A percentile compares a stretch with the other conserved stretches of the same genome.
These are phyloP conservation scores for Maccullochella peelii DNA, from an alignment of 2,113 vertebrate species.

Conservation along the genomic window DNA sequence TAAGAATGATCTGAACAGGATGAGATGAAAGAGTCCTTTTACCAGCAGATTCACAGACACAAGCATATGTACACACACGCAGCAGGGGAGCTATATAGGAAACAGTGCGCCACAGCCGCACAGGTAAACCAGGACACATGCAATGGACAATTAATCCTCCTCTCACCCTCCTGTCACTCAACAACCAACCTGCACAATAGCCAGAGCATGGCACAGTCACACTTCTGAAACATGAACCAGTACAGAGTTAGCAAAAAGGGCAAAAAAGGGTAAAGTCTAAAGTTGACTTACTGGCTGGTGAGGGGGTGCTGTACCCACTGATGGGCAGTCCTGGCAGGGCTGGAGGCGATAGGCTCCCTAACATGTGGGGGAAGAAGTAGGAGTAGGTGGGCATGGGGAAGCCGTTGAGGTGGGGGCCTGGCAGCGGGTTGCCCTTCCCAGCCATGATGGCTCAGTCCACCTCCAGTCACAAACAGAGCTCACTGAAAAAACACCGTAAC, in stretches of 20 bases:
- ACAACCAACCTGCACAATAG: constrained; percentile 12
- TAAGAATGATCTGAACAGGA: constrained; percentile 56
- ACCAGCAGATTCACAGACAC: constrained; percentile 37
- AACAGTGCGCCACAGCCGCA: constrained; percentile 14
- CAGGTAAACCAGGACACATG: constrained; percentile 57
- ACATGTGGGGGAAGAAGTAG: constrained; percentile 96
- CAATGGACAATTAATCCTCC: constrained; percentile 34
- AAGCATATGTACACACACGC: constrained; percentile 34
- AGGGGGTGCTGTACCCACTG: constrained; percentile 97
- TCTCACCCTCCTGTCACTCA: constrained; percentile 25
- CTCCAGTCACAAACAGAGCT: constrained; percentile 53
- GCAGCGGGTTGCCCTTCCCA: constrained; percentile 93
- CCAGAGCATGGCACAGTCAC: background rate
- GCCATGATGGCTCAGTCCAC: constrained; percentile 87
- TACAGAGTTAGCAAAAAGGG: background rate
- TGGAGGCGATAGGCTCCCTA: constrained; percentile 93
- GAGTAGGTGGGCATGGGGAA: constrained; percentile 95
- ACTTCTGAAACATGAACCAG: background rate
- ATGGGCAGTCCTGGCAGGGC: constrained; percentile 90
- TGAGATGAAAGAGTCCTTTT: constrained; percentile 66
- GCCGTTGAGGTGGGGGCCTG: constrained; percentile 90
- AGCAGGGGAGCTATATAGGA: constrained; percentile 18
- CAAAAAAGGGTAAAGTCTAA: background rate
- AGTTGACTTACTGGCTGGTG: constrained; percentile 95
- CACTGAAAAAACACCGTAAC: constrained; percentile 13